phyloP scores from a whole-genome alignment of 1,140 invertebrate genomes.

The Papilio polytes region DNA sequence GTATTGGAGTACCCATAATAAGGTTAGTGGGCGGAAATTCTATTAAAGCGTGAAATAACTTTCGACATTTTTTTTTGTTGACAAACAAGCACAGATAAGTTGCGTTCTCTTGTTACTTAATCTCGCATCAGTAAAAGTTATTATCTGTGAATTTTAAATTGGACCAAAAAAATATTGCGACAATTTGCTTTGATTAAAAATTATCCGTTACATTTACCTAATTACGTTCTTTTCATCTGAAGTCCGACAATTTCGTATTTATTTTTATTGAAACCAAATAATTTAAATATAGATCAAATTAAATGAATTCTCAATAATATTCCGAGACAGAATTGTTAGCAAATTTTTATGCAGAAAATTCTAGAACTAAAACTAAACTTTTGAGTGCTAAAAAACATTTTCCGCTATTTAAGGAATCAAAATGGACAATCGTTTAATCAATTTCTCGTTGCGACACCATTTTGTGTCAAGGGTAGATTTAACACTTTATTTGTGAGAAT shows the following conservation, averaged over 20 bases:
- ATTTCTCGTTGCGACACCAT: not conserved
- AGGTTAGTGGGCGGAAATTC: not conserved
- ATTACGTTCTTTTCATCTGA: not conserved
- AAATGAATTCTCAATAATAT: not conserved
- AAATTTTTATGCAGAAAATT: not conserved
- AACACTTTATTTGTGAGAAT: not conserved
- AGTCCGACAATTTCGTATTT: not conserved
- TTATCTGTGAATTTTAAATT: slow-evolving; percentile 14
- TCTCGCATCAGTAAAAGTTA: slow-evolving; percentile 22
- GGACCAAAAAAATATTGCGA: slow-evolving; percentile 10
- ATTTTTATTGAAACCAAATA: not conserved
- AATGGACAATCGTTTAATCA: not conserved
- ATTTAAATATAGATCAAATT: not conserved
- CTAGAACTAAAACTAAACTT: not conserved
- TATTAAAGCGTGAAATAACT: slow-evolving; percentile 6
- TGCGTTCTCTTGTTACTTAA: slow-evolving; percentile 16
- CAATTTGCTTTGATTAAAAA: not conserved
- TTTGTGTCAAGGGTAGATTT: slow-evolving; percentile 1
- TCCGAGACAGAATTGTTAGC: not conserved
- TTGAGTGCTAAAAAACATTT: not conserved
- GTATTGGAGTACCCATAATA: not conserved
- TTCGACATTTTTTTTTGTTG: slow-evolving; percentile 20
- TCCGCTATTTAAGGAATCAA: not conserved
- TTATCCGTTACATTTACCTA: not conserved
- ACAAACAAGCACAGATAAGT: slow-evolving; percentile 14